These are phyloP conservation scores for Orchestia grillus DNA, from an alignment of 1,140 invertebrate genomes.

Conservation along the genomic window DNA sequence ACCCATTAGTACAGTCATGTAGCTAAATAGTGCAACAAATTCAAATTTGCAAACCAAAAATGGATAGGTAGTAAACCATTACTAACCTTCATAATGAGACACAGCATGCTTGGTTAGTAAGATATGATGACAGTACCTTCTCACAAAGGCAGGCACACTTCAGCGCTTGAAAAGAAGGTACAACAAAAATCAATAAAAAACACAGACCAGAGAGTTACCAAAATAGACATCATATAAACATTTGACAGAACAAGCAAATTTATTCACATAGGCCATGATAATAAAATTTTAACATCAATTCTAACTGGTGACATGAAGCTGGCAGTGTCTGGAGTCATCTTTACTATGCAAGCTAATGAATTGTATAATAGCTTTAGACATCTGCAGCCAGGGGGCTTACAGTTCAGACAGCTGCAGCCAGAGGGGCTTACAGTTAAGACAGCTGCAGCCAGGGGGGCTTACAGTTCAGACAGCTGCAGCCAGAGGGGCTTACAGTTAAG, in stretches of 20 bases:
- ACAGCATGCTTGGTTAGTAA: background rate
- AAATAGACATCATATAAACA: background rate
- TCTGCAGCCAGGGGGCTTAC: background rate
- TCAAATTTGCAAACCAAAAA: background rate
- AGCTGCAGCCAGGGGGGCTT: background rate
- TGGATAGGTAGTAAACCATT: background rate
- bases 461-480: background rate
- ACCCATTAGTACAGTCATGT: background rate
- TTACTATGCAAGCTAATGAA: background rate
- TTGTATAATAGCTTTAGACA: background rate
- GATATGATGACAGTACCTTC: background rate
- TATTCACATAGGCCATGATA: background rate
- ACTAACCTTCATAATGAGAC: constrained; percentile 20
- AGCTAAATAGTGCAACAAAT: background rate
- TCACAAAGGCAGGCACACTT: background rate
- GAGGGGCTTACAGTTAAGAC: background rate
- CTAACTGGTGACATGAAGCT: background rate
- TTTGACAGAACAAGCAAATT: background rate
- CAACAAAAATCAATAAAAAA: background rate
- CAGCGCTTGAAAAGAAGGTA: background rate
- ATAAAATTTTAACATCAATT: background rate
- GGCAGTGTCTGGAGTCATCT: background rate
- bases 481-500: background rate
- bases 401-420: background rate
- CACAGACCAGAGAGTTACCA: background rate